Evolutionary conservation across 2,113 vertebrate species (phyloP).

Genomic region (Melanotaenia duboulayi): DNA sequence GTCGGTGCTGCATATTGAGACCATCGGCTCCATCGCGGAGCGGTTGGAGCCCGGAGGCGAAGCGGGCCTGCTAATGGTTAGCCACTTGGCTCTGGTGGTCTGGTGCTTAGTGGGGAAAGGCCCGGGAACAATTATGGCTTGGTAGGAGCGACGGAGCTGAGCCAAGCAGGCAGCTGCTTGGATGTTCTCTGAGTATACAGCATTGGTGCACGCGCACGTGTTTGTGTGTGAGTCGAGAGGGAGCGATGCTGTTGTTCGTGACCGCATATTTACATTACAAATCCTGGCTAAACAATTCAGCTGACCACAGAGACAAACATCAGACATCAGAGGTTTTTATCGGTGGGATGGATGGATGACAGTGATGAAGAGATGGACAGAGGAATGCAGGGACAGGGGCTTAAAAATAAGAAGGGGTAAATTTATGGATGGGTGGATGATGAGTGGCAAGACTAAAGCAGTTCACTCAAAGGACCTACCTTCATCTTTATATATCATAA

Average conservation of each 20-base stretch:
- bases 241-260: slow-evolving; percentile 52
- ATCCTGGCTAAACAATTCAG: slow-evolving; percentile 76
- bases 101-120: slow-evolving; percentile 44
- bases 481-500: background rate
- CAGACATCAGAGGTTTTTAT: slow-evolving; percentile 42
- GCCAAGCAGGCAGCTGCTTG: slow-evolving; percentile 66
- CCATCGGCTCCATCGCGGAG: slow-evolving; percentile 39
- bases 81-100: slow-evolving; percentile 57
- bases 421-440: slow-evolving; percentile 4
- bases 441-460: slow-evolving; percentile 8
- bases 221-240: slow-evolving; percentile 39
- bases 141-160: slow-evolving; percentile 49
- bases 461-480: background rate
- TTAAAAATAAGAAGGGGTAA: slow-evolving; percentile 6
- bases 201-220: slow-evolving; percentile 24
- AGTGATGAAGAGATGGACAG: slow-evolving; percentile 30
- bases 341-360: slow-evolving; percentile 35
- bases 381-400: slow-evolving; percentile 34
- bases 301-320: slow-evolving; percentile 69
- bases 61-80: slow-evolving; percentile 67
- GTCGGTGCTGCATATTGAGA: slow-evolving; percentile 17
- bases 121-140: slow-evolving; percentile 76
- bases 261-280: slow-evolving; percentile 81
- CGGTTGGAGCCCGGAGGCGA: slow-evolving; percentile 40
- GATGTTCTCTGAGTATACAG: slow-evolving; percentile 45